Evolutionary conservation across 2,113 vertebrate species (phyloP), one percentile per base, ranked within the genome.

Genomic region (Cercopithecus mona): DNA sequence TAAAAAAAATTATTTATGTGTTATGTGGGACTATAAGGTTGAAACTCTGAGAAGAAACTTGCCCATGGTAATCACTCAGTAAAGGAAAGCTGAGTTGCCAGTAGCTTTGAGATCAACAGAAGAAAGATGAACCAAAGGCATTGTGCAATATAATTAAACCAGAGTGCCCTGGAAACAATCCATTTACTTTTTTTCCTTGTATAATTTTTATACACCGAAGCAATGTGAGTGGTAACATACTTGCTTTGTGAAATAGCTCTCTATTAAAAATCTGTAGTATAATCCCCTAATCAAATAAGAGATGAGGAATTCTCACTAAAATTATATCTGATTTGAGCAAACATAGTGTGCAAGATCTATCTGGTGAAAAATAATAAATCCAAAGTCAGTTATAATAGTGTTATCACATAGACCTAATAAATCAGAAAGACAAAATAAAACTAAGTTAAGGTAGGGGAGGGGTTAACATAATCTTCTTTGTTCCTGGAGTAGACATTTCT

Each of bases 371-470:
- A 76, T 38, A 57, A 61, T 55, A 68, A 68, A 38, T 59, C 35
- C 59, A 40, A 90, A 76, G 57, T 84, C 88, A 45, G 12, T n/a
- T 86, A 78, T 1, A 73, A 14, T 2, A 45, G 14, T 72, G 43
- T 89, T 85, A 92, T 90, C 32, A 96, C 25, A 66, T n/a, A 81
- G 72, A 64, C 23, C 32, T 86, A 96, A 81, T 76, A 89, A 75
- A 14, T 89, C 45, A 81, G 40, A 43, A 57, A 57, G 87, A 59
- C 20, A 32, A 68, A 82, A 79, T 12, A 27, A 92, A 57, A 80
- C 18, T 23, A 90, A 64, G 18, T 82, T 52, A 40, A 80, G 35
- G 30, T 85, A 59, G 32, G 45, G 2, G 30, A 25, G 11, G 17
- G 2, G 3, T 57, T 76, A 57, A 59, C 14, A 79, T 8, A 80